Percentiles rank a stretch among this genome's conserved stretches.
Evolutionary conservation across 2,113 vertebrate species (phyloP).

Genomic region (Empidonax alnorum): DNA sequence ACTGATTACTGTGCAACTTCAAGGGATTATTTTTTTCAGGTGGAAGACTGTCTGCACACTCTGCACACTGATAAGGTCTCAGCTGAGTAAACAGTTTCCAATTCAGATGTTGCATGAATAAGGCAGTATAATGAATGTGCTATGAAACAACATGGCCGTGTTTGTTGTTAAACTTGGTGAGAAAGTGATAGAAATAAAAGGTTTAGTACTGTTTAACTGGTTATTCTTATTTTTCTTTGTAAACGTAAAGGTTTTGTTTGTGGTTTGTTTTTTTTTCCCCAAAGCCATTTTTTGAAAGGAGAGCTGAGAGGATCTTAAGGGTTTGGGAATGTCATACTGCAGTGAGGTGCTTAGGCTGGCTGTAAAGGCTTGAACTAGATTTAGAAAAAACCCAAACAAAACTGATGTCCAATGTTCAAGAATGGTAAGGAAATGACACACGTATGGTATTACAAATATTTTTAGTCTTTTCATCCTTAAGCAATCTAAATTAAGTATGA

Average conservation of each 20-base stretch:
- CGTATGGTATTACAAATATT: not conserved
- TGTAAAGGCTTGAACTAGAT: accelerated
- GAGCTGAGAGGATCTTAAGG: not conserved
- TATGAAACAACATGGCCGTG: not conserved
- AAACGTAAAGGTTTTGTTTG: not conserved
- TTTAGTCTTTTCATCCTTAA: not conserved
- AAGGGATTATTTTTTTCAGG: not conserved
- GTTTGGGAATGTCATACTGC: not conserved
- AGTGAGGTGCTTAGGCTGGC: not conserved
- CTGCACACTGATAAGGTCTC: not conserved
- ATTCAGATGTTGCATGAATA: not conserved
- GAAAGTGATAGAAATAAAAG: not conserved
- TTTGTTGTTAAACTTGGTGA: not conserved
- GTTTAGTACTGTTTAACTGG: not conserved
- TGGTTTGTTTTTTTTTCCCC: not conserved
- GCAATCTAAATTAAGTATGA: not conserved
- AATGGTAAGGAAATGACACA: not conserved
- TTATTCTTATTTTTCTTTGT: not conserved
- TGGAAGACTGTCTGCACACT: not conserved
- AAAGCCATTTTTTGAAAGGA: not conserved
- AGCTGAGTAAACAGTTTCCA: not conserved
- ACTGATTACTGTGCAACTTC: not conserved
- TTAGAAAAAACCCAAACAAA: not conserved
- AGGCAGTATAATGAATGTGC: not conserved
- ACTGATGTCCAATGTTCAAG: not conserved